Evolutionary conservation across 2,888 invertebrate species (phyloP).

Genomic region (Sclerodermus sp.): DNA sequence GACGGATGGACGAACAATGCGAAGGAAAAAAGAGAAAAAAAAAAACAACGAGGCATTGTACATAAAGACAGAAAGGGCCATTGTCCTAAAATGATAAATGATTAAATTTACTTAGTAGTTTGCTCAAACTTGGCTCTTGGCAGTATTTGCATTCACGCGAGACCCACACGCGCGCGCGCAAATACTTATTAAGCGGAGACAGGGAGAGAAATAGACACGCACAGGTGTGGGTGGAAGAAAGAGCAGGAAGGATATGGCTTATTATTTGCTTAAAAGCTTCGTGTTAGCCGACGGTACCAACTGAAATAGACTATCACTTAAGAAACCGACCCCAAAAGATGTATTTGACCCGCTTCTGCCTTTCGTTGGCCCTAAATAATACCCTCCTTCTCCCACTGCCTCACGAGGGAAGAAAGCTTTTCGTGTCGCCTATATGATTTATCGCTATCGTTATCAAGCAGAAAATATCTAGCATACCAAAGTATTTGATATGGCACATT

Average conservation of each 20-base stretch:
- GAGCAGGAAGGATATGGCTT: not conserved
- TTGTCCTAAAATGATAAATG: too few relatives aligned
- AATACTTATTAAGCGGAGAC: not conserved
- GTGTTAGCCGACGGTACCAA: not conserved
- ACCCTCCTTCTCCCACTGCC: not conserved
- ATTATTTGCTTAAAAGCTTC: slow-evolving; percentile 8
- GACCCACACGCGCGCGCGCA: too few relatives aligned
- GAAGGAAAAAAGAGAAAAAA: too few relatives aligned
- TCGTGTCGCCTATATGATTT: not conserved
- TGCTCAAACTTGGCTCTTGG: too few relatives aligned
- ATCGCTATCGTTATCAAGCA: not conserved
- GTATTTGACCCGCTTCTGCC: not conserved
- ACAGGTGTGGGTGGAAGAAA: not conserved
- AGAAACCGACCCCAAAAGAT: not conserved
- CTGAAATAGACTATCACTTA: not conserved
- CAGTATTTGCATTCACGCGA: too few relatives aligned
- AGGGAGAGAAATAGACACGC: not conserved
- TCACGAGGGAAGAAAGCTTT: not conserved
- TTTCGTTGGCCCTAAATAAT: not conserved
- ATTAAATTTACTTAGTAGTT: too few relatives aligned
- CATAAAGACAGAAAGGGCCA: too few relatives aligned
- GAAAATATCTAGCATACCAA: not conserved
- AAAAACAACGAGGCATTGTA: too few relatives aligned
- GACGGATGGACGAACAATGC: not conserved
- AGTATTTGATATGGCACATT: not conserved